These are phyloP conservation scores for Haliclystus octoradiatus DNA, from an alignment of 30 jellyfish, hydroid and myxozoan genomes.

Conservation along the genomic window DNA sequence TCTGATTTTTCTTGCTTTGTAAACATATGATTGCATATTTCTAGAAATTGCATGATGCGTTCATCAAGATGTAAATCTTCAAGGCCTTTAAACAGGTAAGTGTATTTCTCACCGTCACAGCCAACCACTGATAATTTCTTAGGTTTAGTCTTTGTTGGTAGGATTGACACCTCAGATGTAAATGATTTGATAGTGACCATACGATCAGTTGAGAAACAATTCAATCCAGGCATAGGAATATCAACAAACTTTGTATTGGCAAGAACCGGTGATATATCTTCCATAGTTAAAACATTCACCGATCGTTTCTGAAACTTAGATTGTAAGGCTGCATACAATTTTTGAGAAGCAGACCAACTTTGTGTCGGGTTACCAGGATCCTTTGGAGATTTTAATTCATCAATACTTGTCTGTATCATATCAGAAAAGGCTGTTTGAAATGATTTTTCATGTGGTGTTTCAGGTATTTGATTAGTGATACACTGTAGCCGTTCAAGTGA, in stretches of 20 bases:
- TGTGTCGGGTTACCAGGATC: conserved; percentile 70
- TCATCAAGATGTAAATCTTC: conserved; percentile 97
- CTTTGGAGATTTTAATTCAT: conserved; percentile 61
- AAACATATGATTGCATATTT: conserved; percentile 95
- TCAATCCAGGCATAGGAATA: conserved; percentile 95
- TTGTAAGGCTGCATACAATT: conserved; percentile 74
- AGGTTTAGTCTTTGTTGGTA: conserved; percentile 98
- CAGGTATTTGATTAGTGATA: conserved; percentile 88
- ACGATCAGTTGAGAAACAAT: conserved; percentile 51
- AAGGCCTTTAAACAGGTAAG: conserved; percentile 92
- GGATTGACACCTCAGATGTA: conserved; percentile 58
- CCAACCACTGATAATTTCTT: conserved; percentile 89
- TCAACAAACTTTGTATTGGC: conserved; percentile 47
- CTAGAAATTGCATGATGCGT: conserved; percentile 91
- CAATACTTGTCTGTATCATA: conserved; percentile 57
- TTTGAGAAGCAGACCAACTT: conserved; percentile 79
- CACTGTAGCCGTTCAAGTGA: conserved; percentile 88
- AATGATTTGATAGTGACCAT: conserved; percentile 54
- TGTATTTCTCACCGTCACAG: conserved; percentile 83
- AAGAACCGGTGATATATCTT: conserved; percentile 81
- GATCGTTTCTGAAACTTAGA: conserved; percentile 70
- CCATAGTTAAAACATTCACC: conserved; percentile 62
- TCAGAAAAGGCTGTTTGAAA: conserved; percentile 64
- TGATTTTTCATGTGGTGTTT: conserved; percentile 90
- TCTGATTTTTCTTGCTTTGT: conserved; percentile 84